A percentile compares a stretch with the other conserved stretches of the same genome.
Conservation (phyloP, 2,113 vertebrate genomes). For the Anolis carolinensis region DNA sequence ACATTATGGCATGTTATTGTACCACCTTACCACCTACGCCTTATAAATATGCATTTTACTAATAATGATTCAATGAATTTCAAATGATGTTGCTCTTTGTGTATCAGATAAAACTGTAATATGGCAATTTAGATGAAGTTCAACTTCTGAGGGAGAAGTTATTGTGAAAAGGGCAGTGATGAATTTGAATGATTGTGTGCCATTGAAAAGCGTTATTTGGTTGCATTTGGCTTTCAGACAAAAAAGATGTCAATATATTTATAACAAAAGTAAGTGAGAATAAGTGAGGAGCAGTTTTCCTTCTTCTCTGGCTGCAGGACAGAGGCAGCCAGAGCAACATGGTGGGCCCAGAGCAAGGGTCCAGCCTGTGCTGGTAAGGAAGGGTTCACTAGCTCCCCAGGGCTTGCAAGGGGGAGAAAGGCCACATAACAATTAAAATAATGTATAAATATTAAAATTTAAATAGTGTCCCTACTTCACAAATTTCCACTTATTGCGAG, state of each 20-base stretch:
- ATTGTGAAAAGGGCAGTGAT: slow-evolving; percentile 25
- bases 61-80: slow-evolving; percentile 37
- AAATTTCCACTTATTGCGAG: too few relatives aligned
- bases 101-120: background rate
- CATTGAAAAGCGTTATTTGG: slow-evolving; percentile 24
- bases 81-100: slow-evolving; percentile 35
- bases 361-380: too few relatives aligned
- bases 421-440: too few relatives aligned
- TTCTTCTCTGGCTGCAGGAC: too few relatives aligned
- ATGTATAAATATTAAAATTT: too few relatives aligned
- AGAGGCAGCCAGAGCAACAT: too few relatives aligned
- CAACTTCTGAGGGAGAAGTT: slow-evolving; percentile 27
- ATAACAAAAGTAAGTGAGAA: too few relatives aligned
- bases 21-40: background rate
- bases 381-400: too few relatives aligned
- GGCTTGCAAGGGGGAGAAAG: too few relatives aligned
- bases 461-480: too few relatives aligned
- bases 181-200: slow-evolving; percentile 23
- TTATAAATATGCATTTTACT: slow-evolving; percentile 6
- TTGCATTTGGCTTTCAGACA: slow-evolving; percentile 25
- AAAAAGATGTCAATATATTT: slow-evolving; percentile 39
- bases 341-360: too few relatives aligned
- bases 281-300: too few relatives aligned
- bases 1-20: background rate
- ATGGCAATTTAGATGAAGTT: slow-evolving; percentile 37